Evolutionary conservation across 2,888 invertebrate genomes (phyloP).

Genomic region (Caenorhabditis japonica): DNA sequence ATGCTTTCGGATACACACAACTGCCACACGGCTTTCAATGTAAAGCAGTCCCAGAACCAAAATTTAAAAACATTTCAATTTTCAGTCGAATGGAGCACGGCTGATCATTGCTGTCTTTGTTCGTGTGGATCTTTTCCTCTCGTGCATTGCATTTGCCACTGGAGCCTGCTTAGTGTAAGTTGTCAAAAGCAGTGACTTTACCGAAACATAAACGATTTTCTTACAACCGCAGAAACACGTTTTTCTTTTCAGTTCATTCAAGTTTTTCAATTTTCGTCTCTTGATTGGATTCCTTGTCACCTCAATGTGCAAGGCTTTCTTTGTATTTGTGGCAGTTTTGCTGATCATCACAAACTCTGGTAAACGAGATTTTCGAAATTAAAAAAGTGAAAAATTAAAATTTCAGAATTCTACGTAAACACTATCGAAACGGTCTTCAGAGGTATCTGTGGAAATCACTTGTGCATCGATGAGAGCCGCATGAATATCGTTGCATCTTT

Average conservation of each 20-base stretch:
- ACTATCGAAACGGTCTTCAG: background rate
- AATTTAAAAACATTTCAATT: background rate
- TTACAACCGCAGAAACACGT: too few relatives aligned
- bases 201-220: too few relatives aligned
- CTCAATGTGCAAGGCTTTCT: slow-evolving; percentile 3
- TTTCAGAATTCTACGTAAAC: slow-evolving; percentile 19
- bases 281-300: slow-evolving; percentile 11
- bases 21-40: slow-evolving; percentile 17
- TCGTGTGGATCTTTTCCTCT: slow-evolving; percentile 20
- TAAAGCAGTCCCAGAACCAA: background rate
- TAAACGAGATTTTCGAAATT: background rate
- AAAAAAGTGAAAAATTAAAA: background rate
- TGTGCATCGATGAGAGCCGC: slow-evolving; percentile 6
- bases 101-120: slow-evolving; percentile 11
- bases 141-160: slow-evolving; percentile 1
- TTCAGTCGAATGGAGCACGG: slow-evolving; percentile 2
- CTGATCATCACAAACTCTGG: slow-evolving; percentile 18
- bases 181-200: too few relatives aligned
- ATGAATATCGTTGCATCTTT: slow-evolving; percentile 23
- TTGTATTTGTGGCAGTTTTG: slow-evolving; percentile 4
- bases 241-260: slow-evolving; percentile 22
- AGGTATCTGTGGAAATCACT: slow-evolving; percentile 5
- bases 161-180: slow-evolving; percentile 16
- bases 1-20: slow-evolving; percentile 17
- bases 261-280: slow-evolving; percentile 14